Evolutionary conservation across 2,888 invertebrate species (phyloP).

Genomic region (Coecobrya sp.): DNA sequence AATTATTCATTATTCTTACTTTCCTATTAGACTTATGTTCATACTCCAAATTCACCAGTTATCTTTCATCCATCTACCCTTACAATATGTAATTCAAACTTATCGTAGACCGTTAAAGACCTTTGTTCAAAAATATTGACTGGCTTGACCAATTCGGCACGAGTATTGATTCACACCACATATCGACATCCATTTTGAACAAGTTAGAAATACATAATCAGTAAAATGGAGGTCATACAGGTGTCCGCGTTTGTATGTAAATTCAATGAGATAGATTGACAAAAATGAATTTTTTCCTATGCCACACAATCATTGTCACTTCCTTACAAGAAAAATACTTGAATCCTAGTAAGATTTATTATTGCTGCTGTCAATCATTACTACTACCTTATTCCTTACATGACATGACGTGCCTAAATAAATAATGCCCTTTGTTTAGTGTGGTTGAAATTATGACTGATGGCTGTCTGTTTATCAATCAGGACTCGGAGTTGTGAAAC

Average conservation of each 20-base stretch:
- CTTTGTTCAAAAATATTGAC: too few species aligned
- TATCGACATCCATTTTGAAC: neutral
- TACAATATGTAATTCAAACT: too few species aligned
- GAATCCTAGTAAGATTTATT: neutral
- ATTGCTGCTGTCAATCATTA: neutral
- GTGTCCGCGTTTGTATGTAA: conserved; percentile 30
- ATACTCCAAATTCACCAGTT: too few species aligned
- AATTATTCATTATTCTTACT: too few species aligned
- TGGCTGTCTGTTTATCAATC: neutral
- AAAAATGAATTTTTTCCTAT: neutral
- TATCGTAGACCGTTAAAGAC: too few species aligned
- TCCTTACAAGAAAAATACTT: conserved; percentile 11
- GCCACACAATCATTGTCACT: neutral
- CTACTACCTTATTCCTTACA: neutral
- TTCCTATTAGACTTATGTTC: too few species aligned
- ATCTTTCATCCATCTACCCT: too few species aligned
- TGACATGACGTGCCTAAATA: neutral
- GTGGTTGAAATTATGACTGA: neutral
- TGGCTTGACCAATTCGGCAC: too few species aligned
- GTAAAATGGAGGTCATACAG: conserved; percentile 24
- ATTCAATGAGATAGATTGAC: conserved; percentile 40
- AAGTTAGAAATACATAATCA: neutral
- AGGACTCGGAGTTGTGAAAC: neutral
- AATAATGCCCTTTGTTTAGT: neutral
- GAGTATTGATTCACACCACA: neutral